Evolutionary conservation across 2,113 vertebrate genomes (phyloP), one percentile per base, ranked within the genome.

Genomic region (Pan paniscus): DNA sequence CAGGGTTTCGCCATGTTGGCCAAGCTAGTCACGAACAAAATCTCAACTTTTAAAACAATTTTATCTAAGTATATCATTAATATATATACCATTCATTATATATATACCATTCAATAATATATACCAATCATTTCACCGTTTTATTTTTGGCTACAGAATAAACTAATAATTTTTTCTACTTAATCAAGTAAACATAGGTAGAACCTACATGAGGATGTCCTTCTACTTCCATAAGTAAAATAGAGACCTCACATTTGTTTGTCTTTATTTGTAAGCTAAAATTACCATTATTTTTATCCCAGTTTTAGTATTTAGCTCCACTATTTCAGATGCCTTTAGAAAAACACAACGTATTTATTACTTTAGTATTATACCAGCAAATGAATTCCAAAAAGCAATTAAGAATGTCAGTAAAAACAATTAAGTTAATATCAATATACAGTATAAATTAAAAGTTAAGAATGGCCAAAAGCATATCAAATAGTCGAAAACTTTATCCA

Each of bases 311-410:
- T 89, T 88, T 70, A 72, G 23, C 23, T 93, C 48, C 6, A 83
- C 32, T 80, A 87, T 84, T 83, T 92, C 75, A 95, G 73, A 57
- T 61, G 20, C 30, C 22, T 72, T 79, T 73, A 90, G 55, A 70
- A 89, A 96, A 93, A 87, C 2, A 67, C 17, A 86, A 85, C 79
- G 9, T 76, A 96, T 90, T 88, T 92, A 82, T 78, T 57, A 80
- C 32, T 32, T 96, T 93, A 92, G 87, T 61, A 93, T 40, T 70
- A 2, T 40, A 82, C 12, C 30, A 89, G 64, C 1, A 35, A 73
- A 92, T 64, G 27, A 73, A 3, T 91, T 94, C 38, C n/a, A 64
- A 84, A 97, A 94, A 73, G 32, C 35, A 91, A 52, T 72, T 68
- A 88, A 89, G 32, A 94, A 95, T 75, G 32, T 83, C 25, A 94